Base-by-base conservation (phyloP, 2,113 vertebrate genomes). In the Sterna hirundo region DNA sequence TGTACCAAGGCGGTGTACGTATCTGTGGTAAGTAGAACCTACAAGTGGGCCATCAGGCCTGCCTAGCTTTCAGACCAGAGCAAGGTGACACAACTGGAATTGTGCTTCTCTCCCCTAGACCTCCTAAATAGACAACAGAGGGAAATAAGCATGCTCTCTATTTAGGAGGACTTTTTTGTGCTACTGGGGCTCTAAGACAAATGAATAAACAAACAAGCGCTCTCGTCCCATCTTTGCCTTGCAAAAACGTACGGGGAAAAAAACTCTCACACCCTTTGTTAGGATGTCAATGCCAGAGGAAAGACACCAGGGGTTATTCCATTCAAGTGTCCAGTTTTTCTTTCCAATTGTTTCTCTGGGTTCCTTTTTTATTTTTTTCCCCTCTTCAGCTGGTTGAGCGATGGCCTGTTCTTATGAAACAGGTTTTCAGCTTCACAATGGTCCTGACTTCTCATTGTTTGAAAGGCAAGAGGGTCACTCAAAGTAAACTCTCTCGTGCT, bases 401-500 rank as follows among this genome's bases (percentile, higher is more conserved):
- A 51, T 85, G 75, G 32, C 52, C 55, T 71, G 55, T 89, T 88
- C 46, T 72, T 84, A 69, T 51, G 84, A 92, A 95, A 93, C 62
- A 64, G 47, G 57, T 84, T 79, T 79, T 80, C 75, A 86, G 58
- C 68, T 86, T 93, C 51, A 55, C 68, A 94, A 66, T 38, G 57
- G 74, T 88, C 80, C 44, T 96, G 95, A 90, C 90, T 97, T 93
- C 54, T 78, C 47, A 66, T 81, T 96, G 83, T 96, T 95, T 70
- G 68, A 86, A 95, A 94, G 75, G 88, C 88, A 75, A 81, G 58
- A 91, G 78, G 96, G 94, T 97, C 96, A 96, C 68, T 96, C 81
- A 96, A 88, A 97, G 88, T 95, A 96, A 96, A 97, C 96, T 72
- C 44, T 92, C 22, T 70, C 2, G 3, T 72, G 52, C 78, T 83